Base-by-base conservation (phyloP, 2,888 invertebrate species). In the Sturmia bella region DNA sequence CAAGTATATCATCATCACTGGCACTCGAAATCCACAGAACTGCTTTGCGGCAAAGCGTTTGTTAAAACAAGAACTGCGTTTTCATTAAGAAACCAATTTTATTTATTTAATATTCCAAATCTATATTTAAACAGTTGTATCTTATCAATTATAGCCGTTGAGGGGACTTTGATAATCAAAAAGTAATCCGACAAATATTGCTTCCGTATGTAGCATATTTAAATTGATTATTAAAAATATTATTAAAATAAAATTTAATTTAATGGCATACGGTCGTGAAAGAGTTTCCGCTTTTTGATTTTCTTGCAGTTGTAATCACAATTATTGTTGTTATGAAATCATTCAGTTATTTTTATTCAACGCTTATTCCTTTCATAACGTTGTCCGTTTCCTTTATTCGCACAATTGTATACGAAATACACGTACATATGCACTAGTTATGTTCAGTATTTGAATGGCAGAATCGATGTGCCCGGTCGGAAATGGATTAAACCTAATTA, bases 261-360 rank as follows among this genome's bases (percentile, higher is more conserved):
- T 68, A 24, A 54, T 57, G 45, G 11, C 45, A 43, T 61, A 41
- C 45, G 56, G 52, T 27, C 43, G 50, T 64, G 50, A 17, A 32
- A 56, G 15, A n/a, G 45, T 59, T 59, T 54, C 54, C 69, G 24
- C 39, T 41, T 50, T 32, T 59, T 75, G 37, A 32, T 39, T 17
- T 45, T 59, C 32, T 69, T 69, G 43, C 11, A 37, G 4, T 6
- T 45, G 24, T n/a, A 32, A 13, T 59, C 27, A 43, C 43, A 50
- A 61, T 56, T 54, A 57, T 45, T 39, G 63, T n/a, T 45, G 17
- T 52, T 32, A 50, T 63, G 17, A 66, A 73, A 59, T 63, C 61
- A 61, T 79, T 72, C 32, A 64, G 59, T 52, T 52, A 27, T 61
- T 50, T 69, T 52, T 57, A 74, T 74, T 61, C 59, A 54, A 52